These are phyloP conservation scores for Penaeus indicus DNA, from an alignment of 1,140 invertebrate genomes.

Conservation along the genomic window DNA sequence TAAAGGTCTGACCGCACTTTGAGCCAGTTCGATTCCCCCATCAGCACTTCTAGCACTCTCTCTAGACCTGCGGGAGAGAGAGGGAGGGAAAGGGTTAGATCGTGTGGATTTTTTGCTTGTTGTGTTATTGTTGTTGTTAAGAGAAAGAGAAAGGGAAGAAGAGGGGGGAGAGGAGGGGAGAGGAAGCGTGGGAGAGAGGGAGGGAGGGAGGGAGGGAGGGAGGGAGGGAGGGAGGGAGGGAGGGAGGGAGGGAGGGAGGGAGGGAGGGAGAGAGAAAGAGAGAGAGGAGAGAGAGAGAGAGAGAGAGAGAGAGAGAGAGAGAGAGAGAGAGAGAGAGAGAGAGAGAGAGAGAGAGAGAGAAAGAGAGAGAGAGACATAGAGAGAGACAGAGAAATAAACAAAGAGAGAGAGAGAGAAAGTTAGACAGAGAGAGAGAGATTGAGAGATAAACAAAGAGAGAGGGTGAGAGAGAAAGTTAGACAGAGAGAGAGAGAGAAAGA, in stretches of 20 bases:
- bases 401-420: too few species aligned
- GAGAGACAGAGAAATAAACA: not conserved
- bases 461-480: too few species aligned
- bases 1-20: conserved; percentile 58
- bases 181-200: not conserved
- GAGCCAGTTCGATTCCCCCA: conserved; percentile 53
- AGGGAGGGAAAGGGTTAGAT: too few species aligned
- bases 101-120: too few species aligned
- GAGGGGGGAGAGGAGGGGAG: not conserved
- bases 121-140: too few species aligned
- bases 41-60: conserved; percentile 55
- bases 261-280: not conserved
- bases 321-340: too few species aligned
- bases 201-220: not conserved
- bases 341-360: not conserved
- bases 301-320: not conserved
- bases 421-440: too few species aligned
- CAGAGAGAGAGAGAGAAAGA: too few species aligned
- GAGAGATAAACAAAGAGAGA: too few species aligned
- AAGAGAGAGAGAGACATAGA: too few species aligned
- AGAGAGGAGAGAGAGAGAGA: not conserved
- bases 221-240: not conserved
- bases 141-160: not conserved
- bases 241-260: not conserved
- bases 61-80: conserved; percentile 33